Evolutionary conservation across 2,888 invertebrate genomes (phyloP).

Genomic region (Crioceris asparagi): DNA sequence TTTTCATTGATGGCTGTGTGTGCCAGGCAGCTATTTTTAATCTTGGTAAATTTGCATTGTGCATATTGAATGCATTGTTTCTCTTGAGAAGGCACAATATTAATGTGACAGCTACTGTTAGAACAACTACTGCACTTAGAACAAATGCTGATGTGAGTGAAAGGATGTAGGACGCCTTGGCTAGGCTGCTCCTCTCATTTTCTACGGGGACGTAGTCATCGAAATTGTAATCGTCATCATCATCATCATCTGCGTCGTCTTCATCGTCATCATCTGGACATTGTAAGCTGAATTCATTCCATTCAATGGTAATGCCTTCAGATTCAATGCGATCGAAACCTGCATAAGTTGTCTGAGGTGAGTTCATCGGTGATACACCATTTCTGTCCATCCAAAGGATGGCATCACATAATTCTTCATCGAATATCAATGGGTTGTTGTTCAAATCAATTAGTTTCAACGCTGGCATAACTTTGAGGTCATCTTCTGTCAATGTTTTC

Average conservation of each 20-base stretch:
- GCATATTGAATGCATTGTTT: conserved; percentile 28
- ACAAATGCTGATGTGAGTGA: conserved; percentile 44
- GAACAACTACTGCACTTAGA: conserved; percentile 43
- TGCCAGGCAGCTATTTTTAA: conserved; percentile 34
- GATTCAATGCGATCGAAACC: conserved; percentile 20
- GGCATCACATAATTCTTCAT: conserved; percentile 54
- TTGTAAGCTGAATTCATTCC: conserved; percentile 14
- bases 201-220: conserved; percentile 9
- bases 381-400: conserved; percentile 50
- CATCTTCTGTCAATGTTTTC: conserved; percentile 45
- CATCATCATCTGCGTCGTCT: conserved; percentile 34
- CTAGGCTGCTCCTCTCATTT: conserved; percentile 19
- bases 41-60: conserved; percentile 30
- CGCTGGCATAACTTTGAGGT: conserved; percentile 47
- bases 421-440: conserved; percentile 58
- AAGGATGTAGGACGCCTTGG: conserved; percentile 27
- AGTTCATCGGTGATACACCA: conserved; percentile 45
- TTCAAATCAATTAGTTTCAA: conserved; percentile 50
- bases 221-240: conserved; percentile 21
- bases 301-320: conserved; percentile 18
- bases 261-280: conserved; percentile 30
- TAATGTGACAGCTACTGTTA: conserved; percentile 37
- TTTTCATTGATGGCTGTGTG: conserved; percentile 42
- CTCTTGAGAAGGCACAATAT: conserved; percentile 31
- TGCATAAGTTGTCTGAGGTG: conserved; percentile 16